Base-by-base conservation (phyloP, 2,113 vertebrate species). In the Corythaeola cristata region DNA sequence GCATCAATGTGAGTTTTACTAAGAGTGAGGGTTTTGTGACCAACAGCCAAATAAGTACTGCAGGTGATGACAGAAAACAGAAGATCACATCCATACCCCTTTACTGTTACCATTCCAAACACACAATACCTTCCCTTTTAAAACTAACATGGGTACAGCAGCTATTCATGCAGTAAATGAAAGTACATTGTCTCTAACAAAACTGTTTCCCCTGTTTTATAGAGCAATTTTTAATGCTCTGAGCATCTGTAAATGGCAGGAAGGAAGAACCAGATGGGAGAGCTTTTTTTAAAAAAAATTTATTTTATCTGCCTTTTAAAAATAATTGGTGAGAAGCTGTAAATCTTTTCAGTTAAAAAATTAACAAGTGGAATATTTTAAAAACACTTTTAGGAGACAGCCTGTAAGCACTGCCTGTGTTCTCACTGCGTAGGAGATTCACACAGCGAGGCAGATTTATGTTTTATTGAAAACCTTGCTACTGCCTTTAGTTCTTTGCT, bases 391-490 rank as follows among this genome's bases (percentile, higher is more conserved):
- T 15, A 91, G 80, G 72, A 96, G 86, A 85, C 95, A 92, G 94
- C 62, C 90, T 95, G 92, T 95, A 93, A 96, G 91, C 82, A 88
- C 41, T 93, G 92, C 49, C 60, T 96, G 50, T 91, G 89, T 94
- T 97, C 94, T 91, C 85, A 66, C 81, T 93, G 94, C 23, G 73
- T 94, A 88, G 93, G 95, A 97, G 75, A 95, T 73, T 93, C 93
- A 95, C 95, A 86, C 75, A 90, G 94, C 1, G 3, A 94, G 84
- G 78, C 89, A 86, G 87, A 95, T 96, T 86, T 96, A 96, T 91
- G 90, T 96, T 96, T 93, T 95, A 97, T 95, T 96, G 91, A 96
- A 93, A 97, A 90, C 88, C 88, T 95, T 96, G 95, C 95, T 97
- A 82, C 76, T 96, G 90, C 91, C 90, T 97, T 93, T 88, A 88